These are phyloP conservation scores for Thamnaconus septentrionalis DNA, from an alignment of 2,113 vertebrate genomes.

Conservation along the genomic window DNA sequence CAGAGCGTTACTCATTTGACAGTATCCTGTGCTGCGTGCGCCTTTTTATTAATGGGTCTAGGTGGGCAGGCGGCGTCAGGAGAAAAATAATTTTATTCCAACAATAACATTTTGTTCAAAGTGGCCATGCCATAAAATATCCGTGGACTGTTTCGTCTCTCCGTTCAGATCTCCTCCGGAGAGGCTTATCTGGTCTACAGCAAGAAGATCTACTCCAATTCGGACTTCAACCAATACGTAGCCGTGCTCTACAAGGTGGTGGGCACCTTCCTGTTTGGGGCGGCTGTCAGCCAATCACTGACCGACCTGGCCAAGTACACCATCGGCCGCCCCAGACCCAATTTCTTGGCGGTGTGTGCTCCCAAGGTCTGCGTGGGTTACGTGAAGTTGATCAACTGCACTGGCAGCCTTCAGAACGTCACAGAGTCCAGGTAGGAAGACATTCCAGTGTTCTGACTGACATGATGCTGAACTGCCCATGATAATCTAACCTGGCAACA, in stretches of 20 bases:
- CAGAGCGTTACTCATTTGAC: background rate
- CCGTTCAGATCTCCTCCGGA: conserved; percentile 80
- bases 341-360: conserved; percentile 88
- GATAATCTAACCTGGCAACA: too few species aligned
- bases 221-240: conserved; percentile 89
- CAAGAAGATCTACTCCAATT: conserved; percentile 86
- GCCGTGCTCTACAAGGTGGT: conserved; percentile 89
- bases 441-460: background rate
- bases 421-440: conserved; percentile 88
- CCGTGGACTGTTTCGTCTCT: background rate
- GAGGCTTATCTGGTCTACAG: conserved; percentile 92
- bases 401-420: conserved; percentile 74
- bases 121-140: background rate
- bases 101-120: background rate
- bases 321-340: conserved; percentile 88
- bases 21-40: background rate
- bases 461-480: background rate
- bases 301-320: conserved; percentile 95
- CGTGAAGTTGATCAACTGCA: conserved; percentile 80
- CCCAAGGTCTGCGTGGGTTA: conserved; percentile 84
- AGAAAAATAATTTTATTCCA: background rate
- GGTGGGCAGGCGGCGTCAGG: too few species aligned
- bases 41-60: background rate
- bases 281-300: conserved; percentile 83
- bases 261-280: conserved; percentile 87